Base-by-base conservation (phyloP, 2,797 vertebrate species). In the Thunnus albacares region DNA sequence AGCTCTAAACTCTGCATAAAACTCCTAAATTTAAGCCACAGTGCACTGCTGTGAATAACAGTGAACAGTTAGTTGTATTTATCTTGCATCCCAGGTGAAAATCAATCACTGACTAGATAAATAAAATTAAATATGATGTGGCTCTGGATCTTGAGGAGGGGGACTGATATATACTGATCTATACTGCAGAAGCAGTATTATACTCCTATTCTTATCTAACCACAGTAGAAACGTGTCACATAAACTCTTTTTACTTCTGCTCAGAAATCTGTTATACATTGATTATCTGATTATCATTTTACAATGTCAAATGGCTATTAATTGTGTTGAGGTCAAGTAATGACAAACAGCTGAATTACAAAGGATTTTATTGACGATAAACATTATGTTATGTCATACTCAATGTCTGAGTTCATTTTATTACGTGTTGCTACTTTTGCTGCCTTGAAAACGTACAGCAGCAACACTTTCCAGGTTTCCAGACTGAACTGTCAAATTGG, bases 401-500 rank as follows among this genome's bases (percentile, higher is more conserved):
- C 3, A 65, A 77, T 66, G 67, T 65, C 33, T 69, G 12, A 69
- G 5, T 6, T 14, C 8, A 45, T 62, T 65, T 55, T 5, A 57
- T 57, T 53, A 47, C 47, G 13, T 55, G 53, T 70, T 65, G 55
- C 60, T 63, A 17, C 18, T 55, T 61, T 59, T 41, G 51, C 24
- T 64, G 59, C 51, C 18, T 52, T 43, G n/a, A 64, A 79, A 63
- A 77, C 60, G 33, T 60, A 51, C 57, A 63, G 15, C 33, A 45
- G 45, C 47, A 60, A 51, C 7, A 6, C 73, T 87, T 88, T 86
- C 69, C 66, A 88, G 91, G 75, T 79, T 79, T 65, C 78, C 67
- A 71, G 86, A 14, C 22, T 79, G 76, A 85, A 68, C 80, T 85
- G 87, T 88, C 88, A 91, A 78, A 93, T 71, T 76, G 73, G 59